Evolutionary conservation across 92 coral and sea anemone genomes (phyloP).

Genomic region (Zoanthus gigantus): DNA sequence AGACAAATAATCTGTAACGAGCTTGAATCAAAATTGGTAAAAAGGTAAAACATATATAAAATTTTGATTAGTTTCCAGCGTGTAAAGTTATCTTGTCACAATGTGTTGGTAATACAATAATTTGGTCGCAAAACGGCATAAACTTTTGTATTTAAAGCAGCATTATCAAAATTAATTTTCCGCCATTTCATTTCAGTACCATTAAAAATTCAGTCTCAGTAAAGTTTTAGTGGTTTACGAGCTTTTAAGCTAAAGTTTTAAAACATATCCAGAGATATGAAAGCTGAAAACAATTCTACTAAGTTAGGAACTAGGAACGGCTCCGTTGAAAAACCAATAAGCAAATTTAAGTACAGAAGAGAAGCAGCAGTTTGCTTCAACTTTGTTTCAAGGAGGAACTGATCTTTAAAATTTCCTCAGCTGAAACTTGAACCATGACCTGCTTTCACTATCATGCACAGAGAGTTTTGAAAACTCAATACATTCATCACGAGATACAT

Average conservation of each 20-base stretch:
- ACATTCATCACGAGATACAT: too few relatives aligned
- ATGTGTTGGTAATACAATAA: background rate
- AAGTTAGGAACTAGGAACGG: background rate
- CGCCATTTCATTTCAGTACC: background rate
- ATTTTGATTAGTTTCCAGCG: background rate
- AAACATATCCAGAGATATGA: background rate
- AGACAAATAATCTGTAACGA: background rate
- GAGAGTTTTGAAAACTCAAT: too few relatives aligned
- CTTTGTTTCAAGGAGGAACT: too few relatives aligned
- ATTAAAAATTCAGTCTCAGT: background rate
- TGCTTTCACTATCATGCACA: too few relatives aligned
- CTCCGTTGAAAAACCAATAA: background rate
- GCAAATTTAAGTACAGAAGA: background rate
- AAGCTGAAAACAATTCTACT: background rate
- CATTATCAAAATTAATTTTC: background rate
- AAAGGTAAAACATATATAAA: background rate
- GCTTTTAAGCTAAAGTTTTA: background rate
- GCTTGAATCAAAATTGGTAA: background rate
- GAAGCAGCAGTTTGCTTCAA: too few relatives aligned
- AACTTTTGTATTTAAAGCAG: background rate
- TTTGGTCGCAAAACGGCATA: background rate
- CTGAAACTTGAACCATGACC: too few relatives aligned
- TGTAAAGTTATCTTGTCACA: background rate
- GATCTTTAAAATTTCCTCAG: too few relatives aligned
- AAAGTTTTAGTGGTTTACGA: background rate